Percentiles rank a stretch among this genome's conserved stretches.
Conservation (phyloP, 2,113 vertebrate genomes). For the Scopus umbretta region DNA sequence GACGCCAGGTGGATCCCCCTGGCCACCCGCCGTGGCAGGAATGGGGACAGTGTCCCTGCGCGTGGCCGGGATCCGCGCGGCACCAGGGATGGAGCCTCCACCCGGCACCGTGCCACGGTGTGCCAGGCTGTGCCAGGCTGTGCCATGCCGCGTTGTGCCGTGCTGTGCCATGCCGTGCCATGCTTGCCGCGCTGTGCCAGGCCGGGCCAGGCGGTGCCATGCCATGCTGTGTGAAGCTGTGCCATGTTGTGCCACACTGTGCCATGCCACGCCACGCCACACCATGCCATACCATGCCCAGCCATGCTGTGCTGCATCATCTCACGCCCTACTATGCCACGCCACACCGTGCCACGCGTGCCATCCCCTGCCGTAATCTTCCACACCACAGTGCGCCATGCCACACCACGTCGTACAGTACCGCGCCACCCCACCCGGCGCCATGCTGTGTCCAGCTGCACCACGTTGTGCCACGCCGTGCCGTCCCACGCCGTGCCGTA, state of each 20-base stretch:
- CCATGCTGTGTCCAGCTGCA: too few species aligned
- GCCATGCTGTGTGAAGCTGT: fast-evolving
- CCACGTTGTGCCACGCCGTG: too few species aligned
- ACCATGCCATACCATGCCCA: fast-evolving
- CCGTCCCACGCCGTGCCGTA: fast-evolving
- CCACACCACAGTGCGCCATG: fast-evolving
- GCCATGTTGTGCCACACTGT: not conserved
- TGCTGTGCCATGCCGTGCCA: not conserved
- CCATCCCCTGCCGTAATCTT: not conserved
- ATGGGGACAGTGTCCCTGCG: not conserved
- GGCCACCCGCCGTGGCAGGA: fast-evolving
- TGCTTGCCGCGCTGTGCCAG: not conserved
- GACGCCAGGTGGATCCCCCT: not conserved
- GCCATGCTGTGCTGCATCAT: fast-evolving
- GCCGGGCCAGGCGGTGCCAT: fast-evolving
- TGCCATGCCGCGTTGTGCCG: fast-evolving
- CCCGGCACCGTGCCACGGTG: fast-evolving
- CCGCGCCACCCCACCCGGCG: too few species aligned
- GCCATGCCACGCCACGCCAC: fast-evolving
- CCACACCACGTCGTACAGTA: fast-evolving
- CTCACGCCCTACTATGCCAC: fast-evolving
- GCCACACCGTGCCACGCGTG: fast-evolving
- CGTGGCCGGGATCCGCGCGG: not conserved
- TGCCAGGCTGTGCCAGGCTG: not conserved
- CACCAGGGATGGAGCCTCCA: not conserved